Conservation (phyloP, 2,113 vertebrate species). For the Anoura caudifer region DNA sequence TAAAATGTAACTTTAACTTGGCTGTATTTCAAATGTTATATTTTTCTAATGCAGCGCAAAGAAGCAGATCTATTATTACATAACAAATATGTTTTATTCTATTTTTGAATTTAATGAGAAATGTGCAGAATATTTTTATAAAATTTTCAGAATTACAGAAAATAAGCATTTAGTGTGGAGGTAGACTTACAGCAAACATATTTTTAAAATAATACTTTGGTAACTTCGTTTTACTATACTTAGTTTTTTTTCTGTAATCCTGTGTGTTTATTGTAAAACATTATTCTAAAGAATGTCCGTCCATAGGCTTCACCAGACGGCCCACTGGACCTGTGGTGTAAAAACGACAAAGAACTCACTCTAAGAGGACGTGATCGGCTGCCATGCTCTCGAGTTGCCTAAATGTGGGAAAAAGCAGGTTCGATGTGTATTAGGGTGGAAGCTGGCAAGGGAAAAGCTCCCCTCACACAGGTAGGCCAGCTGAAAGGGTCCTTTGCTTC, state of each 20-base stretch:
- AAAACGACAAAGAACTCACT: not conserved
- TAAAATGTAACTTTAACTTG: not conserved
- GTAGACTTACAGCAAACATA: not conserved
- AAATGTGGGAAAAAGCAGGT: not conserved
- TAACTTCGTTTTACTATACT: not conserved
- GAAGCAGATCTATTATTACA: not conserved
- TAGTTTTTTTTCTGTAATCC: not conserved
- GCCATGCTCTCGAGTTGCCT: not conserved
- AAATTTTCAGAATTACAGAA: not conserved
- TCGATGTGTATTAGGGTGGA: not conserved
- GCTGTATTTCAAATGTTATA: constrained; percentile 32
- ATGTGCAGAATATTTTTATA: not conserved
- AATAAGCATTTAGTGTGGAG: not conserved
- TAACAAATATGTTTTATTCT: not conserved
- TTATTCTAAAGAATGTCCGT: not conserved
- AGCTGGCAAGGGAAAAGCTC: not conserved
- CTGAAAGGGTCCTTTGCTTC: not conserved
- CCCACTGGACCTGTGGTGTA: not conserved
- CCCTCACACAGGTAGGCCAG: not conserved
- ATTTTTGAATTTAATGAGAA: not conserved
- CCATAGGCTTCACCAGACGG: not conserved
- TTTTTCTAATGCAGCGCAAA: not conserved
- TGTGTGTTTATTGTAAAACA: constrained; percentile 17
- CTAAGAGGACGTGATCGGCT: not conserved
- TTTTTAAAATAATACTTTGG: constrained; percentile 12